A percentile compares a stretch with the other conserved stretches of the same genome.
Conservation (phyloP, 1,140 invertebrate genomes). For the Eriosoma lanigerum region DNA sequence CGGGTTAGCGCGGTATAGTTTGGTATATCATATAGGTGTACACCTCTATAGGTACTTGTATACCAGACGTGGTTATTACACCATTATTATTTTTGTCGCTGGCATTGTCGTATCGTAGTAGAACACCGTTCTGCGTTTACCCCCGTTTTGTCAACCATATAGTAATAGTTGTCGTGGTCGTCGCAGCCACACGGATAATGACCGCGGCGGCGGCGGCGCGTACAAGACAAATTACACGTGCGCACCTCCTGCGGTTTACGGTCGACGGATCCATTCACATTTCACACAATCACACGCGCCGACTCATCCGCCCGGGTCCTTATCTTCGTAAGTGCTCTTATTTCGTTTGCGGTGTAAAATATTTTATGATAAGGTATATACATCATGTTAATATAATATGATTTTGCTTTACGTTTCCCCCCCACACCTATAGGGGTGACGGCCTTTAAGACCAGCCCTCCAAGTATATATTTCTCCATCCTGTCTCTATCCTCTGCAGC, state of each 20-base stretch:
- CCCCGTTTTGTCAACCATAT: not conserved
- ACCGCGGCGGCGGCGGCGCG: not conserved
- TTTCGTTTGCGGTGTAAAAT: not conserved
- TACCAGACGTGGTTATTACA: not conserved
- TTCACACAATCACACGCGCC: not conserved
- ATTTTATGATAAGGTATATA: too few relatives aligned
- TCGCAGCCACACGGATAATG: not conserved
- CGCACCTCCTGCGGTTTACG: constrained; percentile 27
- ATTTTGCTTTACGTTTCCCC: too few relatives aligned
- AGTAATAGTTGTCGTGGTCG: too few relatives aligned
- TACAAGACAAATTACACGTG: constrained; percentile 26
- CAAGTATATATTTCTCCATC: too few relatives aligned
- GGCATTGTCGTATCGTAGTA: not conserved
- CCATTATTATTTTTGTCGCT: not conserved
- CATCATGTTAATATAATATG: too few relatives aligned
- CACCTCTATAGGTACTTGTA: not conserved
- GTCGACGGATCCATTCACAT: constrained; percentile 14
- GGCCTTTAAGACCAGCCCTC: too few relatives aligned
- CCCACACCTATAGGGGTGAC: too few relatives aligned
- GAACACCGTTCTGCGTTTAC: not conserved
- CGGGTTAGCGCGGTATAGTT: too few relatives aligned
- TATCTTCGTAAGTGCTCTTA: not conserved
- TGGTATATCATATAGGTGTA: not conserved
- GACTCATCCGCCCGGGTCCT: too few relatives aligned
- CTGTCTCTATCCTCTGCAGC: too few relatives aligned